Percentiles rank a stretch among this genome's conserved stretches.
Evolutionary conservation across 53 echinoderm and acorn worm species (phyloP).

Genomic region (Echinometra lucunter): DNA sequence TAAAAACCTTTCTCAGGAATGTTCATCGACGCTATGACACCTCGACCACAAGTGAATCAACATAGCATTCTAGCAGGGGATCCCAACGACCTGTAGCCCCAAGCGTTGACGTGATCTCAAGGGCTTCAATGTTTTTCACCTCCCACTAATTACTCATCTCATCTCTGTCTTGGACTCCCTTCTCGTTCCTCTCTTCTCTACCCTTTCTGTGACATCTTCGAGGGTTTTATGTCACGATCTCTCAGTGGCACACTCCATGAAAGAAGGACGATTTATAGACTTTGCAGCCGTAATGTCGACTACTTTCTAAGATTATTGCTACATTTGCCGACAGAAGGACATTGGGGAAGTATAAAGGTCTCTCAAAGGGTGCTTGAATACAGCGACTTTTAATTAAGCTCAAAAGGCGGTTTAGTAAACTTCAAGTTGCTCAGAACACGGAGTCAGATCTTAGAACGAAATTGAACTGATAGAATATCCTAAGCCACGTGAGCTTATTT

Average conservation of each 20-base stretch:
- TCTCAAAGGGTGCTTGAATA: not conserved
- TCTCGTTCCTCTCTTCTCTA: not conserved
- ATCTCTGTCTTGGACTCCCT: not conserved
- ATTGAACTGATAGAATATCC: too few species aligned
- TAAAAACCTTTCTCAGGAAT: not conserved
- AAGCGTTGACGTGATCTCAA: not conserved
- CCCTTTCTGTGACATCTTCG: slow-evolving; percentile 1
- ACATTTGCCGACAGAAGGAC: not conserved
- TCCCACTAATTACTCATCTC: slow-evolving; percentile 1
- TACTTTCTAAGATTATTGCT: not conserved
- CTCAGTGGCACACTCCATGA: not conserved
- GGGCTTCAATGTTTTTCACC: slow-evolving; percentile 17
- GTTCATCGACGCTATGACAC: slow-evolving; percentile 14
- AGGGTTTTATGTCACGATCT: not conserved
- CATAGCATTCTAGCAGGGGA: not conserved
- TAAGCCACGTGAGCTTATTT: too few species aligned
- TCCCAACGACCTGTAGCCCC: slow-evolving; percentile 21
- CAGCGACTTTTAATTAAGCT: not conserved
- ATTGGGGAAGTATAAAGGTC: not conserved
- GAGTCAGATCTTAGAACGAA: too few species aligned
- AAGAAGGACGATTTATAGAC: not conserved
- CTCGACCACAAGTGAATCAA: slow-evolving; percentile 44
- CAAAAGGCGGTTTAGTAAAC: too few species aligned
- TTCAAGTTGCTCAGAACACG: too few species aligned
- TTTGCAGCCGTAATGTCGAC: not conserved